These are phyloP conservation scores for Exephanes ischioxanthus DNA, from an alignment of 2,888 invertebrate species.

Conservation along the genomic window DNA sequence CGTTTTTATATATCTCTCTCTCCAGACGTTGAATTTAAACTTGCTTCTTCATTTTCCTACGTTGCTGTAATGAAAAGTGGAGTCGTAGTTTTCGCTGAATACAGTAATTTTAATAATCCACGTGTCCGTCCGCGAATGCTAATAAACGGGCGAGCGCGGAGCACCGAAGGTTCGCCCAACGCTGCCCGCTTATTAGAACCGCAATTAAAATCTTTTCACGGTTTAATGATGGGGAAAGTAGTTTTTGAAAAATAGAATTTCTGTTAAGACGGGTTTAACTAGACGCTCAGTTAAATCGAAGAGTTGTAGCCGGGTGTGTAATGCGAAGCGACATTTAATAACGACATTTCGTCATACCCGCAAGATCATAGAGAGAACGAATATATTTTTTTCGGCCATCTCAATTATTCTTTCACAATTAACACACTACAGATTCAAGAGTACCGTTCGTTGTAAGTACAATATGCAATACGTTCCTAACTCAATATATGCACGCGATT, in stretches of 20 bases:
- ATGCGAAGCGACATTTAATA: not conserved
- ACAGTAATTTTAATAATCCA: not conserved
- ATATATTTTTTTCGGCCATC: not conserved
- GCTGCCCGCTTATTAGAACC: not conserved
- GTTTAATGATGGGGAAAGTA: not conserved
- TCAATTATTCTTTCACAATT: not conserved
- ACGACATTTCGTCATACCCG: no score
- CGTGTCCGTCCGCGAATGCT: not conserved
- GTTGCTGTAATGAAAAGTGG: not conserved
- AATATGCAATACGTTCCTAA: no score
- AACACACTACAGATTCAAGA: not conserved
- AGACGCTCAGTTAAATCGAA: not conserved
- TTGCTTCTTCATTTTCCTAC: not conserved
- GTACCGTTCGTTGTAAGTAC: no score
- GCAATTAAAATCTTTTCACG: constrained; percentile 3
- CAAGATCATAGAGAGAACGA: not conserved
- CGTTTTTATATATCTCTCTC: not conserved
- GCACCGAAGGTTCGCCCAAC: not conserved
- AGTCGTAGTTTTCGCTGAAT: not conserved
- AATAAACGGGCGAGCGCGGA: not conserved
- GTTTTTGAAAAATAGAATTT: not conserved
- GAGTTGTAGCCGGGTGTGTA: not conserved
- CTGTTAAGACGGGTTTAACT: not conserved
- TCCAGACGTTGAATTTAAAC: not conserved
- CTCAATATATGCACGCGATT: not conserved